phyloP scores from a whole-genome alignment of 53 echinoderm and acorn worm genomes.

The Antedon mediterranea region DNA sequence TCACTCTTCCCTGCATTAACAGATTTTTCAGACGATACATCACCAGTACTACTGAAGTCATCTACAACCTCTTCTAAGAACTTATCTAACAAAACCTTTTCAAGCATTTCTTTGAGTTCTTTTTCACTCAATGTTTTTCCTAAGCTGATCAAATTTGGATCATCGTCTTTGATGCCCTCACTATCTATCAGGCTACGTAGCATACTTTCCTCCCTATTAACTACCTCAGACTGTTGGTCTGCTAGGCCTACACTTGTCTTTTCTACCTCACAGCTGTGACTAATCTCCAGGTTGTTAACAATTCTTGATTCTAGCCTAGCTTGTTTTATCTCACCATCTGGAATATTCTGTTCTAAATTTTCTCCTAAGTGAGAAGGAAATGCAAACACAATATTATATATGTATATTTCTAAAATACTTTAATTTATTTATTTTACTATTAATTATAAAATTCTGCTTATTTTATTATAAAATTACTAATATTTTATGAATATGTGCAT shows the following conservation, averaged over 20 bases:
- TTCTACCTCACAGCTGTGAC: not conserved
- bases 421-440: too few relatives aligned
- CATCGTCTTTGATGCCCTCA: not conserved
- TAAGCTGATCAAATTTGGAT: not conserved
- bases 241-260: not conserved
- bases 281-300: not conserved
- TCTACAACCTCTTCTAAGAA: not conserved
- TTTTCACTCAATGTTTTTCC: not conserved
- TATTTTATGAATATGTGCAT: too few relatives aligned
- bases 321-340: not conserved
- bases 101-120: not conserved
- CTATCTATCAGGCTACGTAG: not conserved
- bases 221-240: not conserved
- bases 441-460: too few relatives aligned
- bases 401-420: too few relatives aligned
- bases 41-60: not conserved
- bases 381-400: too few relatives aligned
- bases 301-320: not conserved
- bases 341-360: not conserved
- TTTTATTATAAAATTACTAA: too few relatives aligned
- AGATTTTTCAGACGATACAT: too few relatives aligned
- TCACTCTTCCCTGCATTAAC: too few relatives aligned
- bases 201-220: not conserved
- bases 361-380: not conserved
- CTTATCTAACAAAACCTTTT: not conserved